Evolutionary conservation across 2,113 vertebrate genomes (phyloP).

Genomic region (Synodontis membranacea): DNA sequence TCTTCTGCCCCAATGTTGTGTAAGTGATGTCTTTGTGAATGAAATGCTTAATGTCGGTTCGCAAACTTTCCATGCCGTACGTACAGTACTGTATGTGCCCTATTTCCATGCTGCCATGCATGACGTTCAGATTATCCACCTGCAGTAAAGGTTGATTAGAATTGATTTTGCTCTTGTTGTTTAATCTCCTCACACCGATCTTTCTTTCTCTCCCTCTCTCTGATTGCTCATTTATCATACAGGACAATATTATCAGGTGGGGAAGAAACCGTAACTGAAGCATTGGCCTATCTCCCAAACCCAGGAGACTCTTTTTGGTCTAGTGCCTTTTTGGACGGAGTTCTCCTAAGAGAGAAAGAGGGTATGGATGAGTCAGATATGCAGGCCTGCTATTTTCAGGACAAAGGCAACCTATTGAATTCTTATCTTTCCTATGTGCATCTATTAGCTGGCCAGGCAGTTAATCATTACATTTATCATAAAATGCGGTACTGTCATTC

Average conservation of each 20-base stretch:
- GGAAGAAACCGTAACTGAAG: constrained; percentile 24
- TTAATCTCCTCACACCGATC: background rate
- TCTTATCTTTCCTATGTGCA: constrained; percentile 39
- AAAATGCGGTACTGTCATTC: background rate
- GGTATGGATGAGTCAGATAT: constrained; percentile 60
- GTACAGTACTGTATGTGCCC: constrained; percentile 31
- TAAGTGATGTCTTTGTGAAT: constrained; percentile 34
- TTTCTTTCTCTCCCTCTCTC: background rate
- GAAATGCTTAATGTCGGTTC: background rate
- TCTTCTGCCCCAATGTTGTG: background rate
- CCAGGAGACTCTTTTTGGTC: constrained; percentile 26
- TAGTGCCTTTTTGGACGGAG: constrained; percentile 38
- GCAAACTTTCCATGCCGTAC: constrained; percentile 7
- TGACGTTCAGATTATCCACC: constrained; percentile 42
- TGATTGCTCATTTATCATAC: constrained; percentile 7
- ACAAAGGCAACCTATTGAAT: constrained; percentile 55
- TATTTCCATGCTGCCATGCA: constrained; percentile 28
- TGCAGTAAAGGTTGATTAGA: constrained; percentile 31
- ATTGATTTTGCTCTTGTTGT: constrained; percentile 47
- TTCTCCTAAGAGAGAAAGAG: constrained; percentile 14
- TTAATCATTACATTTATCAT: constrained; percentile 30
- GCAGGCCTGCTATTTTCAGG: constrained; percentile 53
- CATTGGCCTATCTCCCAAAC: constrained; percentile 34
- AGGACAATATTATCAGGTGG: constrained; percentile 10
- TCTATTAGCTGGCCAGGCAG: constrained; percentile 52